Evolutionary conservation across 2,888 invertebrate species (phyloP).

Genomic region (Meganola albula): DNA sequence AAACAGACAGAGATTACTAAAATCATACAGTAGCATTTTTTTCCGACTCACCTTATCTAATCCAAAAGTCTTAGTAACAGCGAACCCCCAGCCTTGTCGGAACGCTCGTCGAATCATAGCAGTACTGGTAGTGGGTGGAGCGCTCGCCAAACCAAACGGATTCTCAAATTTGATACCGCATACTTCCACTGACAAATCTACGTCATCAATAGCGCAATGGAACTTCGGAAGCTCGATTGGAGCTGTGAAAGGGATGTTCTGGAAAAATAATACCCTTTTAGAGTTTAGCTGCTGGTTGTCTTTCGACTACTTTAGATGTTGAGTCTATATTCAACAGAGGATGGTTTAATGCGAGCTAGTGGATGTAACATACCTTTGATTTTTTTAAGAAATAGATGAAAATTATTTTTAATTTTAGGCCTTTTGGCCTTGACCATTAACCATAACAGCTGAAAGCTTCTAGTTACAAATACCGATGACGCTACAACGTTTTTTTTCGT

Average conservation of each 20-base stretch:
- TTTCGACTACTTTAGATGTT: background rate
- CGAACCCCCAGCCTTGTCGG: slow-evolving; percentile 97
- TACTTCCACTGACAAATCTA: slow-evolving; percentile 94
- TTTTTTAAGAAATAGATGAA: no score
- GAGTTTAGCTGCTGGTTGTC: background rate
- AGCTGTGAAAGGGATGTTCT: slow-evolving; percentile 80
- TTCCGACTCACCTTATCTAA: slow-evolving; percentile 93
- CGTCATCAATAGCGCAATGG: slow-evolving; percentile 93
- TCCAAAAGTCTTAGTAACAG: slow-evolving; percentile 97
- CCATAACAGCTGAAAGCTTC: no score
- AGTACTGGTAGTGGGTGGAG: slow-evolving; percentile 95
- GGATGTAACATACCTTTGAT: no score
- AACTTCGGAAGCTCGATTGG: slow-evolving; percentile 92
- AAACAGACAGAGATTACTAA: no score
- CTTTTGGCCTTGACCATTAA: no score
- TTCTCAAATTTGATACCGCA: slow-evolving; percentile 97
- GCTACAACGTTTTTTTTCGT: no score
- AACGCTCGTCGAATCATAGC: slow-evolving; percentile 97
- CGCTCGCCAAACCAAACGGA: slow-evolving; percentile 98
- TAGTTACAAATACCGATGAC: no score
- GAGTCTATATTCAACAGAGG: no score
- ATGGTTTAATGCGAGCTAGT: no score
- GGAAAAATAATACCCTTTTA: slow-evolving; percentile 17
- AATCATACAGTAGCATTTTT: no score
- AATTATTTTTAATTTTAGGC: no score